phyloP scores from a whole-genome alignment of 64 coral and sea anemone species.

The Trachythela sp. region DNA sequence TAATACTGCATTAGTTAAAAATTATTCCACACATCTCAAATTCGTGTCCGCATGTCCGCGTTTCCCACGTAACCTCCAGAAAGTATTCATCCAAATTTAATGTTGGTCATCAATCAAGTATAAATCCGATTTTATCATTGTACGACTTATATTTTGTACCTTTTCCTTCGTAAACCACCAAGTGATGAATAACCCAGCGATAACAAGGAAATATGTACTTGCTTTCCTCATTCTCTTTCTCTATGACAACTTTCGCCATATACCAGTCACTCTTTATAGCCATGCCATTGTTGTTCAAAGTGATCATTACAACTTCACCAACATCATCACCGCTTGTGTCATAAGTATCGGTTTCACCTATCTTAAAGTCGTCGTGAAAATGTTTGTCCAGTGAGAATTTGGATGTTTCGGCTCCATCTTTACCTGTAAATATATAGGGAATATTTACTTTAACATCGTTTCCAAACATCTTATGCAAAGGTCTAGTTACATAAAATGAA shows the following conservation, averaged over 20 bases:
- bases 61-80: no score
- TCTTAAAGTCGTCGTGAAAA: background rate
- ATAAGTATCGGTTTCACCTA: background rate
- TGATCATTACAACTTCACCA: background rate
- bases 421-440: background rate
- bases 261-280: background rate
- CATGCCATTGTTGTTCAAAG: background rate
- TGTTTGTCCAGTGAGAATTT: background rate
- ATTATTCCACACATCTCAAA: no score
- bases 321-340: background rate
- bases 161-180: conserved; percentile 47
- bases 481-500: background rate
- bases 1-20: no score
- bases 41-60: no score
- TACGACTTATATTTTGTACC: background rate
- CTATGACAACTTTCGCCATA: background rate
- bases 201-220: conserved; percentile 42
- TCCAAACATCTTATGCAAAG: no score
- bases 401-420: background rate
- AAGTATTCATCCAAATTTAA: no score
- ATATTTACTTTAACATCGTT: no score
- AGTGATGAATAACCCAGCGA: conserved; percentile 42
- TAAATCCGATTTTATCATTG: background rate
- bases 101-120: no score
- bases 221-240: background rate